Evolutionary conservation across 2,113 vertebrate species (phyloP).

Genomic region (Vombatus ursinus): DNA sequence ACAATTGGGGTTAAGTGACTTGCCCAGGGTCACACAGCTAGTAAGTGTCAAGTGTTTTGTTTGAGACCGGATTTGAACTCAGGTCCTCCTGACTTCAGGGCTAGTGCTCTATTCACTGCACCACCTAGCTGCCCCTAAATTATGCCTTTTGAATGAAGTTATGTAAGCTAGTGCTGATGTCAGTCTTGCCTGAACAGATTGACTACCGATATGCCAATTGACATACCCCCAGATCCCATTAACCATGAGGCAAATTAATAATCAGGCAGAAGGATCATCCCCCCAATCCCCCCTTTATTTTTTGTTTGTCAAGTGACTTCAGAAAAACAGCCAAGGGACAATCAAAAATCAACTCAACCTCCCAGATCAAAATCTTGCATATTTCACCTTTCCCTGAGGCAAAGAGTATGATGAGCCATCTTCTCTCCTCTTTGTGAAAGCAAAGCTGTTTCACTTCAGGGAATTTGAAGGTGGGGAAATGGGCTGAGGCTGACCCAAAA

Average conservation of each 20-base stretch:
- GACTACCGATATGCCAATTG: background rate
- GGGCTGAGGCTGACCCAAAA: background rate
- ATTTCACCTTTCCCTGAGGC: background rate
- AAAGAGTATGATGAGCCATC: background rate
- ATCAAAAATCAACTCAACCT: background rate
- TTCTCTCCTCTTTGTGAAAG: background rate
- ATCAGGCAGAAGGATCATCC: background rate
- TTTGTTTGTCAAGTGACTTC: background rate
- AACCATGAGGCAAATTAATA: background rate
- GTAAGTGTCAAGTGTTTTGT: too few relatives aligned
- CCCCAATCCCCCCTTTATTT: too few relatives aligned
- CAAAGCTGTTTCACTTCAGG: background rate
- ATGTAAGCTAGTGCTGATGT: background rate
- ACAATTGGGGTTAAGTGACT: too few relatives aligned
- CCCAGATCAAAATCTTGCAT: slow-evolving; percentile 2
- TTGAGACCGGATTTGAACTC: too few relatives aligned
- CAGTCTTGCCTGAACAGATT: slow-evolving; percentile 13
- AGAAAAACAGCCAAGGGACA: background rate
- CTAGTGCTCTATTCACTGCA: too few relatives aligned
- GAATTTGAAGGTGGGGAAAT: background rate
- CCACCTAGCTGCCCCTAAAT: too few relatives aligned
- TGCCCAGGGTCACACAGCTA: too few relatives aligned
- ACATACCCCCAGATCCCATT: background rate
- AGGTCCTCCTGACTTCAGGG: too few relatives aligned
- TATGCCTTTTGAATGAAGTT: background rate